phyloP scores from a whole-genome alignment of 2,113 vertebrate genomes.

The Acrocephalus arundinaceus region DNA sequence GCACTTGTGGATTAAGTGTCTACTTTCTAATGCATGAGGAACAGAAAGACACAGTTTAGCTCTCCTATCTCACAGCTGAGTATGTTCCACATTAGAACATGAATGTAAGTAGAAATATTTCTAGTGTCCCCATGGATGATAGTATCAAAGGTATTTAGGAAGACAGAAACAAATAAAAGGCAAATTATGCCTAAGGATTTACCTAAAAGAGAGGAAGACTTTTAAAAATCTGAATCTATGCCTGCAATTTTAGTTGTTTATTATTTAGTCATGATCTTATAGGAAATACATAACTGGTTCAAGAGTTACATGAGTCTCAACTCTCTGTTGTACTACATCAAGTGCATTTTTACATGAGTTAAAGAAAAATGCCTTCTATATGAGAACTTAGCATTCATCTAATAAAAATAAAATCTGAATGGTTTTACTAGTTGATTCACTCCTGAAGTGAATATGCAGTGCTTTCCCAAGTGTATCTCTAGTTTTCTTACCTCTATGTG shows the following conservation, averaged over 20 bases:
- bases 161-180: neutral
- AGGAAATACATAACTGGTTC: neutral
- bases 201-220: neutral
- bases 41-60: neutral
- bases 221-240: neutral
- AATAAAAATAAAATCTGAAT: neutral
- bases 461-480: neutral
- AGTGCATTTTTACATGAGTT: neutral
- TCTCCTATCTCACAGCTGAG: neutral
- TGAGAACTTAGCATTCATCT: neutral
- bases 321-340: neutral
- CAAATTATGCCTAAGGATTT: neutral
- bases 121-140: neutral
- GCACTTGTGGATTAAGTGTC: neutral
- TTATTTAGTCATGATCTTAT: neutral
- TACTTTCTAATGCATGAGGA: neutral
- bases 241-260: neutral
- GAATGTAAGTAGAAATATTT: neutral
- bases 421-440: neutral
- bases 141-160: neutral
- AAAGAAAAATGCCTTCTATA: neutral
- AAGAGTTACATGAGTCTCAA: neutral
- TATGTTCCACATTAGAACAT: neutral
- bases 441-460: neutral
- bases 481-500: neutral